Evolutionary conservation across 2,797 vertebrate genomes (phyloP).

Genomic region (Cercopithecus neglectus): DNA sequence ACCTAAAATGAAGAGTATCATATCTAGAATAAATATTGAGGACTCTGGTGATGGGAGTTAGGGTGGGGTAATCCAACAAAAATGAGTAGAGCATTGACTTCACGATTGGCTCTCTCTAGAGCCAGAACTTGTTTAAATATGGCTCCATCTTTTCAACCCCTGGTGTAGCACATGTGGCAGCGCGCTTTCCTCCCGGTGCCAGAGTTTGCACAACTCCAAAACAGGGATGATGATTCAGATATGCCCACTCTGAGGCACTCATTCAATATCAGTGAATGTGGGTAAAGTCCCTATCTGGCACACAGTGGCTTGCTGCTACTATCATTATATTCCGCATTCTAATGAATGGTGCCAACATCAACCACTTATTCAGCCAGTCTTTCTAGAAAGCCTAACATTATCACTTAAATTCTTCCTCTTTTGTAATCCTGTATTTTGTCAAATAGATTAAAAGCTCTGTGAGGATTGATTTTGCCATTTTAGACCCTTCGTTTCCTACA

Average conservation of each 20-base stretch:
- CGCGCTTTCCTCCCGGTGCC: background rate
- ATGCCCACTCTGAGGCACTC: background rate
- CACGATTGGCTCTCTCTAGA: background rate
- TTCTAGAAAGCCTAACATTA: background rate
- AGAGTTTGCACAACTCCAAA: background rate
- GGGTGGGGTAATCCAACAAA: background rate
- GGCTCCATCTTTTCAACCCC: background rate
- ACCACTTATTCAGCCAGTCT: background rate
- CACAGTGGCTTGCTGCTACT: background rate
- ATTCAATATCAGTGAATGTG: background rate
- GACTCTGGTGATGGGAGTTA: background rate
- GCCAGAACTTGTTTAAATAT: background rate
- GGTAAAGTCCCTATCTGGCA: background rate
- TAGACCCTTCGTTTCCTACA: background rate
- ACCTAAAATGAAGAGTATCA: background rate
- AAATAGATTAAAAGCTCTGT: background rate
- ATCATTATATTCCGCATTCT: background rate
- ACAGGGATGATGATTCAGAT: background rate
- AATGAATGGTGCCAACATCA: background rate
- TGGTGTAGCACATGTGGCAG: background rate
- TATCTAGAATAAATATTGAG: background rate
- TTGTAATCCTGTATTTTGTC: background rate
- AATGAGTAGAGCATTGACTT: background rate
- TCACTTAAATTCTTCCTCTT: background rate
- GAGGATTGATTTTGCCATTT: slow-evolving; percentile 22